Percentiles rank a stretch among this genome's conserved stretches.
These are phyloP conservation scores for Propithecus deckenii DNA, from an alignment of 2,797 vertebrate genomes.

Conservation along the genomic window DNA sequence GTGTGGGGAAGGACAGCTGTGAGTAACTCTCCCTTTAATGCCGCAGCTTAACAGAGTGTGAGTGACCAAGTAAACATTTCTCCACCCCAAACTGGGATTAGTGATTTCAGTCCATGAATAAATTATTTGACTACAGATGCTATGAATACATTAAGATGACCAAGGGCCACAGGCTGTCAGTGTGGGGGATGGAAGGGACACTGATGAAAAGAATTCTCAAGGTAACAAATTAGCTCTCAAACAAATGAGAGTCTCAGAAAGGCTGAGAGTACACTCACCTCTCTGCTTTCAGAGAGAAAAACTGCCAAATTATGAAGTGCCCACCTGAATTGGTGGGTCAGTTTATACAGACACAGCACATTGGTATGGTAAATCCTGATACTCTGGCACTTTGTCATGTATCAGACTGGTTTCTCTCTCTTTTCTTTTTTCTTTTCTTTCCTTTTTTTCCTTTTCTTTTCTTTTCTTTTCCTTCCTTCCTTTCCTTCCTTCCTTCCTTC, in stretches of 20 bases:
- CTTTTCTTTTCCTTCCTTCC: not conserved
- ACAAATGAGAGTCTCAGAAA: conserved; percentile 82
- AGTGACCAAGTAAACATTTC: conserved; percentile 82
- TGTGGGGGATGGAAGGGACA: conserved; percentile 68
- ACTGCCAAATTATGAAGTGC: conserved; percentile 7
- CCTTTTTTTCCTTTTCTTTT: not conserved
- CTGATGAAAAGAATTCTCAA: conserved; percentile 86
- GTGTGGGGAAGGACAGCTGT: not conserved
- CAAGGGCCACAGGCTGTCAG: conserved; percentile 63
- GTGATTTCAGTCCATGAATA: conserved; percentile 85
- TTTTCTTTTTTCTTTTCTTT: not conserved
- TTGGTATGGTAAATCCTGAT: conserved; percentile 29
- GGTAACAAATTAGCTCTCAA: conserved; percentile 84
- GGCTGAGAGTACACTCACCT: conserved; percentile 75
- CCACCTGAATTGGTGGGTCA: not conserved
- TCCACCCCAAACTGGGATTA: conserved; percentile 80
- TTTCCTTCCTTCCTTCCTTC: not conserved
- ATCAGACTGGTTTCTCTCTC: not conserved
- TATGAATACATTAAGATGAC: conserved; percentile 85
- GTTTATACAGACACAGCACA: not conserved
- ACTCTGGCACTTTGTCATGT: not conserved
- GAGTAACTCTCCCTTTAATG: conserved; percentile 61
- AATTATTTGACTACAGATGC: conserved; percentile 87
- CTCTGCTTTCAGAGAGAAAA: conserved; percentile 62
- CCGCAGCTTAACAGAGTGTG: conserved; percentile 65